Evolutionary conservation across 2,113 vertebrate species (phyloP), one percentile per base, ranked within the genome.

Genomic region (Cyprinus carpio): DNA sequence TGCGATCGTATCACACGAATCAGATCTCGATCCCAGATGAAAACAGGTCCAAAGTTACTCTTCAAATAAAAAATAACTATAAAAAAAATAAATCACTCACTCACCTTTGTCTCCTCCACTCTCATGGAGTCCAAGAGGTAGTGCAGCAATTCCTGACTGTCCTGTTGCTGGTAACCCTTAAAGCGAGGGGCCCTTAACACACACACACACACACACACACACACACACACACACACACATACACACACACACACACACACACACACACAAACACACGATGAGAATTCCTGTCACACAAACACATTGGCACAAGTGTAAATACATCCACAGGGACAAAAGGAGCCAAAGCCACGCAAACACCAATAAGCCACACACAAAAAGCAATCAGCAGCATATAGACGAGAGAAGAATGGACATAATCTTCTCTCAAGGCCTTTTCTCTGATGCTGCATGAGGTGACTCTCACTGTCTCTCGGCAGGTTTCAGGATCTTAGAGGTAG

Each of bases 81-180:
- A 43, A 10, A 10, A 11, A 27, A 69, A 75, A 11, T 4, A 7
- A 72, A 23, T n/a, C 34, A 34, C 25, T 60, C 43, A 64, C 29
- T 93, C 91, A 99, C 98, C 95, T 99, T 99, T 83, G 96, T 99
- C 94, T 99, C 98, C 91, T 99, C 97, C 83, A 96, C 96, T 88
- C 97, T 95, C 90, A 99, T 96, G 9, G 97, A 95, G 94, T 99
- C 97, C 91, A 99, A 89, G 81, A 99, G 90, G 90, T 97, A 99
- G 87, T 99, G 97, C 82, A 99, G 94, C 69, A 99, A 96, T 88
- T 99, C 97, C 90, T 99, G 98, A 90, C 97, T 99, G 93, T 99
- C 98, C 89, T 99, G 98, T 84, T 99, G 98, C 92, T 99, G 98
- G 93, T 97, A 99, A 40, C 96, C 96, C 89, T 98, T 99, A 93